phyloP scores from a whole-genome alignment of 2,113 vertebrate species.

The Platycercus adscitus region DNA sequence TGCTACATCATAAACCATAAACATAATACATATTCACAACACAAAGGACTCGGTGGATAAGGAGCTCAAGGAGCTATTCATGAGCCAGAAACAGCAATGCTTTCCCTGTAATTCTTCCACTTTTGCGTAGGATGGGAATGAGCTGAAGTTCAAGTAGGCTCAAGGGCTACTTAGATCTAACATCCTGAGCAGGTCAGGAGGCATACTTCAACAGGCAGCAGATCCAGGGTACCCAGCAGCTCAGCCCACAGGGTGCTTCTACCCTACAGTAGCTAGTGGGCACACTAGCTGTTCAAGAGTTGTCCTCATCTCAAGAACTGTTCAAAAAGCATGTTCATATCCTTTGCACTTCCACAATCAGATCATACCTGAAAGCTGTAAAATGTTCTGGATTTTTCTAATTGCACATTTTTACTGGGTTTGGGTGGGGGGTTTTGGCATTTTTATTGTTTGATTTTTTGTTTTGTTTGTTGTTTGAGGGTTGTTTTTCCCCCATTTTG shows the following conservation, averaged over 20 bases:
- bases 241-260: not conserved
- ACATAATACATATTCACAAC: not conserved
- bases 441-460: no score
- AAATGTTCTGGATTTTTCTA: not conserved
- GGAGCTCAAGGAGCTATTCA: not conserved
- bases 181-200: not conserved
- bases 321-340: not conserved
- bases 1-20: not conserved
- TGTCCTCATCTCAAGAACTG: not conserved
- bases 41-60: not conserved
- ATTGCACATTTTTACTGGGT: not conserved
- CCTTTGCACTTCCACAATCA: not conserved
- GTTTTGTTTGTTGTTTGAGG: no score
- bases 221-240: not conserved
- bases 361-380: not conserved
- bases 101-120: accelerated
- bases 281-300: not conserved
- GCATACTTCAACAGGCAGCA: accelerated
- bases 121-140: not conserved
- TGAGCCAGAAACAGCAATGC: not conserved
- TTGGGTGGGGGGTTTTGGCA: no score
- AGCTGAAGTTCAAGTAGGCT: not conserved
- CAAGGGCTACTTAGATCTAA: not conserved
- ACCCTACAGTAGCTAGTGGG: accelerated
- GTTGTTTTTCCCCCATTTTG: no score